Percentiles rank a stretch among this genome's conserved stretches.
Conservation (phyloP, 2,113 vertebrate species). For the Ursus arctos region DNA sequence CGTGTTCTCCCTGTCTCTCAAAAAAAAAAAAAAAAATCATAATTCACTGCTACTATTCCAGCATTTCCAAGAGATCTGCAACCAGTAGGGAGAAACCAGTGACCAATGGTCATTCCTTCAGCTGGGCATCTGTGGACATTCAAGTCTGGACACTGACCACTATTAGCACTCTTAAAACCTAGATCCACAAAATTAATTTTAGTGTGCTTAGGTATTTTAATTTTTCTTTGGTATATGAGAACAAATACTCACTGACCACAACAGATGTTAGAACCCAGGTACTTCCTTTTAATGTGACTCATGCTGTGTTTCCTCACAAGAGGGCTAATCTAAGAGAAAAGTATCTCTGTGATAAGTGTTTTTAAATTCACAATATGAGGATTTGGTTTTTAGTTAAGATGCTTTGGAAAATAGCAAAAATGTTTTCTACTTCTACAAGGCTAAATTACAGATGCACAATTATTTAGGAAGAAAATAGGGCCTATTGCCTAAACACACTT, state of each 20-base stretch:
- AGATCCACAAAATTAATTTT: not conserved
- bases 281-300: not conserved
- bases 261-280: fast-evolving
- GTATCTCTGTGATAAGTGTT: not conserved
- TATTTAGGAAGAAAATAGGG: not conserved
- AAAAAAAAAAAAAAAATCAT: not conserved
- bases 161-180: not conserved
- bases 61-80: not conserved
- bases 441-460: not conserved
- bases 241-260: not conserved
- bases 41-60: not conserved
- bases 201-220: not conserved
- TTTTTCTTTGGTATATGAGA: not conserved
- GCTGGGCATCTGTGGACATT: not conserved
- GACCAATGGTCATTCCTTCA: not conserved
- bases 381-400: slow-evolving; percentile 30
- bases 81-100: not conserved
- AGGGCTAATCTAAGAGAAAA: not conserved
- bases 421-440: not conserved
- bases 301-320: not conserved
- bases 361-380: not conserved
- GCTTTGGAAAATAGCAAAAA: not conserved
- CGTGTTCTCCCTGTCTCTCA: not conserved
- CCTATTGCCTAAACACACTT: not conserved
- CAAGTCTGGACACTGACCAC: not conserved